Conservation (phyloP, 2,888 invertebrate genomes). For the Steromphala cineraria region DNA sequence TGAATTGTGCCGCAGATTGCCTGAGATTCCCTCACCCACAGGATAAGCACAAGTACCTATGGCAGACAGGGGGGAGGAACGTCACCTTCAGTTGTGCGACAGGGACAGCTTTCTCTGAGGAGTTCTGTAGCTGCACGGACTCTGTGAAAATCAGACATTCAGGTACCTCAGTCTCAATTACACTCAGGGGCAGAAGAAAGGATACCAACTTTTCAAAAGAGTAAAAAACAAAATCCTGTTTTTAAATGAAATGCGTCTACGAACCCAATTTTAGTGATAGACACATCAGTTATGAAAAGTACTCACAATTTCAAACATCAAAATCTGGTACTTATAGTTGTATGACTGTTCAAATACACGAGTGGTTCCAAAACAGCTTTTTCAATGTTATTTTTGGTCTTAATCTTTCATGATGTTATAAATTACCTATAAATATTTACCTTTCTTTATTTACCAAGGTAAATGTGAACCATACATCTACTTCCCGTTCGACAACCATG, state of each 20-base stretch:
- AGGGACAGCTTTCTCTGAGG: constrained; percentile 36
- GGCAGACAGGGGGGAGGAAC: constrained; percentile 26
- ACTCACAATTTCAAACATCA: no score
- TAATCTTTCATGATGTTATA: no score
- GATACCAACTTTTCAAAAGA: no score
- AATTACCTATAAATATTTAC: no score
- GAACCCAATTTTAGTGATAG: no score
- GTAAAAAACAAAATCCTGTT: no score
- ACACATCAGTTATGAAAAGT: no score
- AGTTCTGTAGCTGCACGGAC: constrained; percentile 21
- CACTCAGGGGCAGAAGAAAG: not conserved
- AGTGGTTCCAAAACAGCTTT: no score
- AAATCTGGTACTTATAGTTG: no score
- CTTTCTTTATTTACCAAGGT: constrained; percentile 12
- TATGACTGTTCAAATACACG: no score
- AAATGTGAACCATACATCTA: constrained; percentile 39
- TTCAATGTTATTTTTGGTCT: no score
- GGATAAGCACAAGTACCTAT: constrained; percentile 28
- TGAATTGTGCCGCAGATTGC: constrained; percentile 22
- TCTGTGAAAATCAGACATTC: not conserved
- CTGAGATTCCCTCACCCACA: constrained; percentile 4
- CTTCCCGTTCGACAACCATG: constrained; percentile 39
- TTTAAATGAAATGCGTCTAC: no score
- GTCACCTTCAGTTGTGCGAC: constrained; percentile 36
- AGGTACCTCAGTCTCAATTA: not conserved